A percentile compares a stretch with the other conserved stretches of the same genome.
Evolutionary conservation across 2,888 invertebrate genomes (phyloP).

Genomic region (Branchellion lobata): DNA sequence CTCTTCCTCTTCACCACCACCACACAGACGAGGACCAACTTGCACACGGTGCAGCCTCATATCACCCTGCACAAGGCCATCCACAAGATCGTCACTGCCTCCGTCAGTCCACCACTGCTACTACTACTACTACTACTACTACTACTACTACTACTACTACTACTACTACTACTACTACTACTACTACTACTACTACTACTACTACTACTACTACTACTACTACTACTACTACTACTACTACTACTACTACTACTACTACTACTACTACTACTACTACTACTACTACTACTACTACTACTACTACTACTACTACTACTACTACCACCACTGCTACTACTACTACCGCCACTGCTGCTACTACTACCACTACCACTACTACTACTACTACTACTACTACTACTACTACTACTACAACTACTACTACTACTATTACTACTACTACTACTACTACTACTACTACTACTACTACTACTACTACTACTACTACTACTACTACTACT

Average conservation of each 20-base stretch:
- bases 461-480: too few species aligned
- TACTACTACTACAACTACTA: too few species aligned
- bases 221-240: background rate
- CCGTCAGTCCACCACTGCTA: constrained; percentile 26
- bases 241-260: constrained; percentile 2
- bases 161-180: background rate
- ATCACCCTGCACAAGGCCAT: constrained; percentile 23
- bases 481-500: too few species aligned
- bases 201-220: constrained; percentile 14
- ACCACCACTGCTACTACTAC: background rate
- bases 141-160: constrained; percentile 3
- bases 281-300: constrained; percentile 22
- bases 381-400: constrained; percentile 8
- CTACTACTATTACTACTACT: too few species aligned
- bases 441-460: too few species aligned
- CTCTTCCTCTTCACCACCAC: background rate
- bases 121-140: constrained; percentile 22
- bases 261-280: background rate
- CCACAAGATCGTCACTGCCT: constrained; percentile 33
- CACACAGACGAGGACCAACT: constrained; percentile 4
- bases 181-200: constrained; percentile 2
- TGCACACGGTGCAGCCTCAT: constrained; percentile 26
- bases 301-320: constrained; percentile 6
- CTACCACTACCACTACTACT: background rate
- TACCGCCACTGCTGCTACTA: background rate